These are phyloP conservation scores for Selenia dentaria DNA, from an alignment of 2,888 invertebrate genomes.

Conservation along the genomic window DNA sequence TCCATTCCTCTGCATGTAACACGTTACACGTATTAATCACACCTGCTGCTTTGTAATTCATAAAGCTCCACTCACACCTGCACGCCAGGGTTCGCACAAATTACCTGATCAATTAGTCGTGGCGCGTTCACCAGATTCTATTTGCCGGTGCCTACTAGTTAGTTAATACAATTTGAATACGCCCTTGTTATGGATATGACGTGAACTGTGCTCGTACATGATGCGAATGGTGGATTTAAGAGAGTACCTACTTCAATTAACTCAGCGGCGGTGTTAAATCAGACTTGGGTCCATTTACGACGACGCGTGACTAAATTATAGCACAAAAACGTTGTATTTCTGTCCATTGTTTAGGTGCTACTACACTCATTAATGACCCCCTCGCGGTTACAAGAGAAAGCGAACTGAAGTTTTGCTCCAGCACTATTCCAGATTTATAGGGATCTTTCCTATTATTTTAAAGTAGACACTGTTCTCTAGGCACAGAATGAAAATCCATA, in stretches of 20 bases:
- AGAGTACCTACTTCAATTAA: conserved; percentile 4
- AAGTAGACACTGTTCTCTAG: too few species aligned
- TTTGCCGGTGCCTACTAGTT: conserved; percentile 50
- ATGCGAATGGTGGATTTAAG: conserved; percentile 24
- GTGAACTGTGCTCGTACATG: conserved; percentile 20
- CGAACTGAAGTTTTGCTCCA: too few species aligned
- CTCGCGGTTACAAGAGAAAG: too few species aligned
- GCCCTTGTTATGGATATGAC: conserved; percentile 40
- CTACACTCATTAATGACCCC: too few species aligned
- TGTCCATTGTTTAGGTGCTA: too few species aligned
- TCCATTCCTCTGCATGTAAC: conserved; percentile 31
- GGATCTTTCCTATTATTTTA: too few species aligned
- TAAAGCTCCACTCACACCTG: conserved; percentile 52
- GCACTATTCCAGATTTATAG: too few species aligned
- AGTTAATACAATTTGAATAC: conserved; percentile 51
- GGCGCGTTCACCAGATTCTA: conserved; percentile 51
- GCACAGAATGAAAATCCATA: too few species aligned
- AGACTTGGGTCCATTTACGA: too few species aligned
- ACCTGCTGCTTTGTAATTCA: conserved; percentile 51
- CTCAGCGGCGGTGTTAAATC: not conserved
- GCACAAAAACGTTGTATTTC: too few species aligned
- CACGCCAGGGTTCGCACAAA: conserved; percentile 42
- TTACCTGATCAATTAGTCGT: conserved; percentile 69
- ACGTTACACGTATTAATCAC: conserved; percentile 17
- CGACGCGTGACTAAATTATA: too few species aligned